phyloP scores from a whole-genome alignment of 1,140 invertebrate species.

The Parasteatoda tepidariorum region DNA sequence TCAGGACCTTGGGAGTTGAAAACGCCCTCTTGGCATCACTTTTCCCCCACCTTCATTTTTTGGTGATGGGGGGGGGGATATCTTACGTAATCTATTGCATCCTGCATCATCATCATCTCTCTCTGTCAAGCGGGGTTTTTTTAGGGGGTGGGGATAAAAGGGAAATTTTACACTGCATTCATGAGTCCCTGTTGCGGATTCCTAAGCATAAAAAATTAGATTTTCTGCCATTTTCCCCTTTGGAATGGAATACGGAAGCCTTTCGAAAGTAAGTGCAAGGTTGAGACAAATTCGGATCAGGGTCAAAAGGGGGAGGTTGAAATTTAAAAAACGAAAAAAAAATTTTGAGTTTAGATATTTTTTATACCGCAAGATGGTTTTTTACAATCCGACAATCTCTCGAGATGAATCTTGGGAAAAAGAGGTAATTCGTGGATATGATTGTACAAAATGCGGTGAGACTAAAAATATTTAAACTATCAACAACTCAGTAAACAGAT shows the following conservation, averaged over 20 bases:
- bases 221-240: background rate
- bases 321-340: too few species aligned
- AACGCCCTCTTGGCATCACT: background rate
- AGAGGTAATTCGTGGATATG: too few species aligned
- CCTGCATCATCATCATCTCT: background rate
- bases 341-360: too few species aligned
- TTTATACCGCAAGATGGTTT: too few species aligned
- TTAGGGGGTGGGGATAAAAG: background rate
- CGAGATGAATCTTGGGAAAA: too few species aligned
- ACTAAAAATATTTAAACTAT: too few species aligned
- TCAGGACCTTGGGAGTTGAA: conserved; percentile 48
- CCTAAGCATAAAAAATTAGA: conserved; percentile 1
- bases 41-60: background rate
- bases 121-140: background rate
- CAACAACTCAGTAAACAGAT: too few species aligned
- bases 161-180: background rate
- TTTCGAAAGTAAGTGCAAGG: conserved; percentile 51
- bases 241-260: conserved; percentile 28
- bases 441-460: too few species aligned
- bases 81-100: conserved; percentile 19
- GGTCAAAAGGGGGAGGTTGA: conserved; percentile 13
- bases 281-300: conserved; percentile 49
- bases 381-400: too few species aligned
- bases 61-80: background rate
- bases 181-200: background rate